Evolutionary conservation across 2,113 vertebrate genomes (phyloP).

Genomic region (Colistium nudipinnis): DNA sequence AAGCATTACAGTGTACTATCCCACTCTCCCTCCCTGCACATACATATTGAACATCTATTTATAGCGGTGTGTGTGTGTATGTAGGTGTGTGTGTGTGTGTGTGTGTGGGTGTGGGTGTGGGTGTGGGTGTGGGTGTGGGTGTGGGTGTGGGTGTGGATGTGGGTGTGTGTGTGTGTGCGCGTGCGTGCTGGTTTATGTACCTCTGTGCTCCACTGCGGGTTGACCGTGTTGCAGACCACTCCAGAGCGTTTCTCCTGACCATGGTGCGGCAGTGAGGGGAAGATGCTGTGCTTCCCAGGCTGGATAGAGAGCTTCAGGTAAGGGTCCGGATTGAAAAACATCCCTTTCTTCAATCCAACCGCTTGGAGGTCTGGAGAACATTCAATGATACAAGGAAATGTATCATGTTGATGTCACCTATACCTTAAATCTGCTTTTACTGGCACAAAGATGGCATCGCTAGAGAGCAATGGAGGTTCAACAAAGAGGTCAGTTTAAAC

Average conservation of each 20-base stretch:
- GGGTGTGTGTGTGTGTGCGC: constrained; percentile 7
- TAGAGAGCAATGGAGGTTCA: not conserved
- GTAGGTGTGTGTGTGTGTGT: constrained; percentile 5
- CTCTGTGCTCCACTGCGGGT: constrained; percentile 94
- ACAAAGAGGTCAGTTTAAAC: not conserved
- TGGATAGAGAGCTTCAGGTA: constrained; percentile 98
- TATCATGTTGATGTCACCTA: not conserved
- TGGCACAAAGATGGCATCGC: not conserved
- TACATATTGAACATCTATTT: constrained; percentile 7
- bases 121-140: constrained; percentile 11
- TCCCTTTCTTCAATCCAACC: constrained; percentile 97
- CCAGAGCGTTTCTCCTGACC: constrained; percentile 95
- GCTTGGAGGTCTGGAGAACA: constrained; percentile 89
- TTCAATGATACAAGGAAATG: not conserved
- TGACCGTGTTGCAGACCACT: constrained; percentile 93
- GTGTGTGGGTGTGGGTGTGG: not conserved
- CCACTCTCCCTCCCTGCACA: not conserved
- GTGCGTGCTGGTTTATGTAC: constrained; percentile 67
- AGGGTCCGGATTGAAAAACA: constrained; percentile 99
- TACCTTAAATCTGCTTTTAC: not conserved
- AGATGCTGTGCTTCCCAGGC: constrained; percentile 97
- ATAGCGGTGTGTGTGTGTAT: no score
- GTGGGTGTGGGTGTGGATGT: not conserved
- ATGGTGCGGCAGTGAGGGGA: constrained; percentile 94
- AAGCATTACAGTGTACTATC: no score